Evolutionary conservation across 2,797 vertebrate species (phyloP).

Genomic region (Rhinella marina): DNA sequence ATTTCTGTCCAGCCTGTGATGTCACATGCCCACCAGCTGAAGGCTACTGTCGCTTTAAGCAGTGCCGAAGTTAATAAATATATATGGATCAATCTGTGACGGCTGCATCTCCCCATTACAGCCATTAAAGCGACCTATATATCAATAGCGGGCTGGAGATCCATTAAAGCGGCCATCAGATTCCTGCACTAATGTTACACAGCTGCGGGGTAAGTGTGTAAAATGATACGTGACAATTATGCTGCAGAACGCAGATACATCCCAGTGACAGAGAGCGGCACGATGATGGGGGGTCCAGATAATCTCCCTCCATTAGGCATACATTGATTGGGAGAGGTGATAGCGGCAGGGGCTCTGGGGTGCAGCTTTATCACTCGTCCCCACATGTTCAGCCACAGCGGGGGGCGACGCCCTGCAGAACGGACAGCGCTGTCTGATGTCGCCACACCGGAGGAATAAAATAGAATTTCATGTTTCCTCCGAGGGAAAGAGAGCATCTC

Average conservation of each 20-base stretch:
- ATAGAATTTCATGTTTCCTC: not conserved
- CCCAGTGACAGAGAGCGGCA: too few species aligned
- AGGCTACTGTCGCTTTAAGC: not conserved
- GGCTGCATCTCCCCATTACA: not conserved
- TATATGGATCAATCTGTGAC: not conserved
- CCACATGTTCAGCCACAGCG: not conserved
- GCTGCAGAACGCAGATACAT: not conserved
- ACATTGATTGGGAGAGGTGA: slow-evolving; percentile 21
- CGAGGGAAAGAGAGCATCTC: not conserved
- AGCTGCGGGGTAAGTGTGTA: slow-evolving; percentile 24
- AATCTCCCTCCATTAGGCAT: slow-evolving; percentile 28
- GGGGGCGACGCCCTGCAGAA: slow-evolving; percentile 15
- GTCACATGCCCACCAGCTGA: not conserved
- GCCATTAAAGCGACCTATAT: slow-evolving; percentile 10
- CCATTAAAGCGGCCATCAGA: not conserved
- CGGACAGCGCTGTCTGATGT: not conserved
- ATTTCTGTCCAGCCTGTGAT: too few species aligned
- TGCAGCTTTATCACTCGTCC: slow-evolving; percentile 10
- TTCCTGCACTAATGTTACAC: not conserved
- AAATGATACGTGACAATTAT: slow-evolving; percentile 16
- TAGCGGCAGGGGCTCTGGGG: slow-evolving; percentile 23
- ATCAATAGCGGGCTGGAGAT: not conserved
- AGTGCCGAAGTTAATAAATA: not conserved
- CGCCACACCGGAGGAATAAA: not conserved
- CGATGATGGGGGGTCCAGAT: not conserved